Conservation (phyloP, 1,140 invertebrate species). For the Euborellia annulipes region DNA sequence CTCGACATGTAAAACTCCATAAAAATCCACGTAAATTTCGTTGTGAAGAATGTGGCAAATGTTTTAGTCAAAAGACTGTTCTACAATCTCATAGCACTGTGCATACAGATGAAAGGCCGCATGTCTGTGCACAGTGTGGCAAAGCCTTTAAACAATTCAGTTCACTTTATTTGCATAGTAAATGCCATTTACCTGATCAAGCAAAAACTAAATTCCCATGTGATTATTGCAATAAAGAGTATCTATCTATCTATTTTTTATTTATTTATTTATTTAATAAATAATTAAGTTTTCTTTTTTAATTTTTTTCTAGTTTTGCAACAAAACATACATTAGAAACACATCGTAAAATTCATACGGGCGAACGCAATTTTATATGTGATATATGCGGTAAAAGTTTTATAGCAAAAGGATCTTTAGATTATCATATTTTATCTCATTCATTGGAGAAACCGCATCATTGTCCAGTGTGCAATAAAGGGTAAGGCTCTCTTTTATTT, state of each 20-base stretch:
- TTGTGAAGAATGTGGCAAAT: slow-evolving; percentile 21
- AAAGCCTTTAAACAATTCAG: slow-evolving; percentile 22
- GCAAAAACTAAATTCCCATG: slow-evolving; percentile 16
- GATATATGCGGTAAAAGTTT: slow-evolving; percentile 24
- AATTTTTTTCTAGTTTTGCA: slow-evolving; percentile 12
- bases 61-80: slow-evolving; percentile 20
- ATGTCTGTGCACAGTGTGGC: slow-evolving; percentile 21
- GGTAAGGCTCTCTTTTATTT: too few relatives aligned
- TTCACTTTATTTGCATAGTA: slow-evolving; percentile 19
- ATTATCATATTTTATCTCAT: slow-evolving; percentile 9
- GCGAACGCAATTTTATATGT: slow-evolving; percentile 22
- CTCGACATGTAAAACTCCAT: slow-evolving; percentile 36
- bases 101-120: slow-evolving; percentile 20
- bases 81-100: slow-evolving; percentile 17
- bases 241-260: too few relatives aligned
- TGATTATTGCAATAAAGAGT: slow-evolving; percentile 11
- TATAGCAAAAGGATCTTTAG: slow-evolving; percentile 18
- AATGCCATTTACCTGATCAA: slow-evolving; percentile 19
- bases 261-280: slow-evolving; percentile 1
- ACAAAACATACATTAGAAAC: slow-evolving; percentile 15
- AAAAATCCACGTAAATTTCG: slow-evolving; percentile 33
- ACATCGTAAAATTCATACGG: slow-evolving; percentile 22
- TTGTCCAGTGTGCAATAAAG: slow-evolving; percentile 9
- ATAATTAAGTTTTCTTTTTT: slow-evolving; percentile 1
- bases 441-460: slow-evolving; percentile 8